Evolutionary conservation across 2,113 vertebrate genomes (phyloP).

Genomic region (Mesoclemmys tuberculata): DNA sequence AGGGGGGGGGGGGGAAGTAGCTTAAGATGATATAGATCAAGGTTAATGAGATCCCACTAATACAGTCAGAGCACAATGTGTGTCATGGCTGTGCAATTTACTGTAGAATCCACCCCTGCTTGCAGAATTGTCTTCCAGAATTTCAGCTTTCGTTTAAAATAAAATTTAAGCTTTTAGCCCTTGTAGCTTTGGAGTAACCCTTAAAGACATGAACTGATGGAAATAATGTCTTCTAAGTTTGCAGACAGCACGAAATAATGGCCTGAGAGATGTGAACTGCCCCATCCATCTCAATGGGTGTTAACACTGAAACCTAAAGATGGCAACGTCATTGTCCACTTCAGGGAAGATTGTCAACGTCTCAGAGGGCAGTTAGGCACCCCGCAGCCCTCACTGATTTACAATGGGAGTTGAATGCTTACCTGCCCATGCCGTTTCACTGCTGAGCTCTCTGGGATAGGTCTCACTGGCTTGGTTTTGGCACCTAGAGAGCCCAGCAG

Average conservation of each 20-base stretch:
- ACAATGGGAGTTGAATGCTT: not conserved
- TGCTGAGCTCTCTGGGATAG: not conserved
- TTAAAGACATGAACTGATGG: not conserved
- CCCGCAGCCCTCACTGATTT: not conserved
- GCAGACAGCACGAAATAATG: no score
- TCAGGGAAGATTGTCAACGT: not conserved
- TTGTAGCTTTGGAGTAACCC: not conserved
- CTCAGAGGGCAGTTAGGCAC: not conserved
- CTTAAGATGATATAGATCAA: not conserved
- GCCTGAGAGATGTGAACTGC: not conserved
- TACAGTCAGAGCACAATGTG: not conserved
- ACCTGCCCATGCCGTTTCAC: not conserved
- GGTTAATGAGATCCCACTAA: not conserved
- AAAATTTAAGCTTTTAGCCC: not conserved
- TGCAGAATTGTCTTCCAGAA: not conserved
- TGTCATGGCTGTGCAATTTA: not conserved
- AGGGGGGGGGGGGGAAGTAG: no score
- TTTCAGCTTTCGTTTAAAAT: not conserved
- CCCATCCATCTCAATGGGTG: not conserved
- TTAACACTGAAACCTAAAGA: not conserved
- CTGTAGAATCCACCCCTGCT: not conserved
- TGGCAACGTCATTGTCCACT: not conserved
- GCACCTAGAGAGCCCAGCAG: no score
- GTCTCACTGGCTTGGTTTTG: not conserved
- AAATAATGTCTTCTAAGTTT: not conserved